These are phyloP conservation scores for Callyntrura sp. DNA, from an alignment of 2,888 invertebrate species.

Conservation along the genomic window DNA sequence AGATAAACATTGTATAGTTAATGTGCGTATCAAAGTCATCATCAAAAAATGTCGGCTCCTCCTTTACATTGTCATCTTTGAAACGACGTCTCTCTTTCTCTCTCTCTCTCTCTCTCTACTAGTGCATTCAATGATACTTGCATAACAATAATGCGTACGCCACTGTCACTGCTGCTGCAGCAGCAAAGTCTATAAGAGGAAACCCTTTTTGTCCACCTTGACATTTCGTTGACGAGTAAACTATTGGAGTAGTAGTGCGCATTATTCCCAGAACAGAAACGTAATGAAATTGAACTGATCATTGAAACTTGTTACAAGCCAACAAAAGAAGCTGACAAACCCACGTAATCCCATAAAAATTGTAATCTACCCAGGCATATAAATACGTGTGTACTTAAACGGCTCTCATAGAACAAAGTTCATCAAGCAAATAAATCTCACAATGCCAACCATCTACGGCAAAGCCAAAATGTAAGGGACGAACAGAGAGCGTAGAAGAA, in stretches of 20 bases:
- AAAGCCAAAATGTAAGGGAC: neutral
- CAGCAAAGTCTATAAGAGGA: slow-evolving; percentile 8
- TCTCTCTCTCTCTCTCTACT: slow-evolving; percentile 14
- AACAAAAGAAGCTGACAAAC: slow-evolving; percentile 35
- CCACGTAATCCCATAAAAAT: slow-evolving; percentile 37
- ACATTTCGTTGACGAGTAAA: slow-evolving; percentile 45
- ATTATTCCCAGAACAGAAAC: neutral
- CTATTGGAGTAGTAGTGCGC: neutral
- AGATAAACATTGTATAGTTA: neutral
- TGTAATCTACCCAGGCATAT: slow-evolving; percentile 6
- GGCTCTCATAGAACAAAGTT: slow-evolving; percentile 3
- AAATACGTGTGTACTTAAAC: neutral
- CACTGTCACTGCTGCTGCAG: neutral
- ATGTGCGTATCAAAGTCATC: neutral
- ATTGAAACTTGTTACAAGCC: neutral
- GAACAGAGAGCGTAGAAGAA: neutral
- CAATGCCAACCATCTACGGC: slow-evolving; percentile 42
- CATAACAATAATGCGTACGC: neutral
- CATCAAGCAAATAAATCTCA: slow-evolving; percentile 56
- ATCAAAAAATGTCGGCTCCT: neutral
- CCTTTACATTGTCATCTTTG: slow-evolving; percentile 38
- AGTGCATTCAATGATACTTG: neutral
- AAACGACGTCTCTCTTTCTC: no score
- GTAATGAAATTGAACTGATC: slow-evolving; percentile 26
- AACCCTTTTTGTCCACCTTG: slow-evolving; percentile 34